Evolutionary conservation across 2,797 vertebrate genomes (phyloP).

Genomic region (Lutjanus campechanus): DNA sequence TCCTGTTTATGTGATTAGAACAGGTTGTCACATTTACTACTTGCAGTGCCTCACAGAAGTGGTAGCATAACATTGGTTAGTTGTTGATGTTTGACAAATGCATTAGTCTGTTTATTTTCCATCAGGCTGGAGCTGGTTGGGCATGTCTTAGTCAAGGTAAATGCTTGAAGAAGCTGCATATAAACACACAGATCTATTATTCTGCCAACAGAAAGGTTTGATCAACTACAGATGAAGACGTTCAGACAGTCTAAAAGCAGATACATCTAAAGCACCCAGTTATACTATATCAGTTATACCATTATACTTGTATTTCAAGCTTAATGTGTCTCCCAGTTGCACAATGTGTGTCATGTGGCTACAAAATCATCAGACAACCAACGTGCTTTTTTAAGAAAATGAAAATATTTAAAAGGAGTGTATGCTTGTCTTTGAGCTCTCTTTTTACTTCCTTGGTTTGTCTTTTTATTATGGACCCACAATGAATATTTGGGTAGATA

Average conservation of each 20-base stretch:
- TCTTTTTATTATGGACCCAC: not conserved
- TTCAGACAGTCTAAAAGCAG: not conserved
- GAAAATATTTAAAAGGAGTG: not conserved
- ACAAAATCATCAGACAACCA: not conserved
- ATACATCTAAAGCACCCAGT: not conserved
- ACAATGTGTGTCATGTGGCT: not conserved
- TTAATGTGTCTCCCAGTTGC: slow-evolving; percentile 1
- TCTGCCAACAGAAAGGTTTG: not conserved
- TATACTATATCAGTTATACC: not conserved
- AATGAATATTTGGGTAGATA: no score
- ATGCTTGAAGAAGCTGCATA: not conserved
- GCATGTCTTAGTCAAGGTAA: not conserved
- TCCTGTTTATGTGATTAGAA: not conserved
- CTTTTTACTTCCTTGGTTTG: not conserved
- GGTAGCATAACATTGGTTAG: not conserved
- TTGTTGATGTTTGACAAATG: not conserved
- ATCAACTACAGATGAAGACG: not conserved
- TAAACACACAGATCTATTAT: not conserved
- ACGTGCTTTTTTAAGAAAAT: not conserved
- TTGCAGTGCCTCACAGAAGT: not conserved
- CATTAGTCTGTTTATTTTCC: not conserved
- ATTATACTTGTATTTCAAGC: not conserved
- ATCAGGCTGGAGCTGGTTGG: not conserved
- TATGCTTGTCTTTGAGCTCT: not conserved
- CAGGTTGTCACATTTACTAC: not conserved